Evolutionary conservation across 2,113 vertebrate species (phyloP).

Genomic region (Oenanthe melanoleuca): DNA sequence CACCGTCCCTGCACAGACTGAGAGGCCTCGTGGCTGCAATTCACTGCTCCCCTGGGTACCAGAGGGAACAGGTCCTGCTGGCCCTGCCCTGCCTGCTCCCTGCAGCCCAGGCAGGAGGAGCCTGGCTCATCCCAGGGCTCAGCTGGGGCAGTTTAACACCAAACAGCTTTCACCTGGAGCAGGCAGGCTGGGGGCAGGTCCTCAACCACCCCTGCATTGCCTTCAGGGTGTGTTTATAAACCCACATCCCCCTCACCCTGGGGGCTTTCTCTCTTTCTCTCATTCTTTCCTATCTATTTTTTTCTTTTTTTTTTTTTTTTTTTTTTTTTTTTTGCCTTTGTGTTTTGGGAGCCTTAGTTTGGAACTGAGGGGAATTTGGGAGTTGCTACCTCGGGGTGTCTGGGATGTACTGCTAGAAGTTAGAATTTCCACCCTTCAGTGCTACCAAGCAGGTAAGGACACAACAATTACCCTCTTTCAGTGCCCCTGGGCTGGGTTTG

Average conservation of each 20-base stretch:
- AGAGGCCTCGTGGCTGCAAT: accelerated
- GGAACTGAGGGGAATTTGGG: background rate
- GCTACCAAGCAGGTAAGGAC: background rate
- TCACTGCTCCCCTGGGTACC: accelerated
- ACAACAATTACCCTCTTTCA: accelerated
- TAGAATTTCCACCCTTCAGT: background rate
- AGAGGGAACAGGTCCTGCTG: too few species aligned
- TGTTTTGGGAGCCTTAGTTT: background rate
- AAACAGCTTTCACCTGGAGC: slow-evolving; percentile 31
- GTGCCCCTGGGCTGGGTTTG: background rate
- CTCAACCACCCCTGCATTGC: accelerated
- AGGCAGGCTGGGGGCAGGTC: background rate
- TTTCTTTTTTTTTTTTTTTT: too few species aligned
- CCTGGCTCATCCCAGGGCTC: background rate
- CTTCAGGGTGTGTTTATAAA: slow-evolving; percentile 16
- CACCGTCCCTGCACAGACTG: accelerated
- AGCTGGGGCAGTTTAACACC: background rate
- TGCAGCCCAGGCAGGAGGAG: accelerated
- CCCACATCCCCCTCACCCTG: accelerated
- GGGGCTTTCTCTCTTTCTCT: background rate
- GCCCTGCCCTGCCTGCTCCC: background rate
- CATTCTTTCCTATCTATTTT: accelerated
- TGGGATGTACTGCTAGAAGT: background rate
- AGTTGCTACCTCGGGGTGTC: accelerated
- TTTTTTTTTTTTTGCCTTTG: background rate